A percentile compares a stretch with the other conserved stretches of the same genome.
Conservation (phyloP, 2,888 invertebrate species). For the Folsomia manolachei region DNA sequence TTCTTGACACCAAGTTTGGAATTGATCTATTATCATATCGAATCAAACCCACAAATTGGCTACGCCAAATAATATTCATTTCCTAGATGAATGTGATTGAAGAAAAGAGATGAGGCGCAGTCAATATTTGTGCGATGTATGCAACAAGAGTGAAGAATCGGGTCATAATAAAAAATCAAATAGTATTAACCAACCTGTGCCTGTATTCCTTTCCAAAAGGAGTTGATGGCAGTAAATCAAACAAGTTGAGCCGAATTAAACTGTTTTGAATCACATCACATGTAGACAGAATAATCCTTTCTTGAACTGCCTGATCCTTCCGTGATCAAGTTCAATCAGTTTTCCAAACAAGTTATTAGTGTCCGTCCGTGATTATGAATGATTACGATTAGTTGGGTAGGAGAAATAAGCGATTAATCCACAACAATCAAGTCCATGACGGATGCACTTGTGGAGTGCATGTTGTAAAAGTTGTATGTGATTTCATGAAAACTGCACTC, state of each 20-base stretch:
- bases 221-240: not conserved
- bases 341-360: not conserved
- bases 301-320: not conserved
- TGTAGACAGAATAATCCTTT: no score
- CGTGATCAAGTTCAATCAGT: constrained; percentile 4
- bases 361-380: no score
- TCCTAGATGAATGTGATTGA: no score
- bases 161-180: not conserved
- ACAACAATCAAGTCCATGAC: not conserved
- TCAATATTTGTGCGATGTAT: not conserved
- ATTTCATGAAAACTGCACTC: not conserved
- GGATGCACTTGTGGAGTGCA: not conserved
- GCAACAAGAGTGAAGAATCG: not conserved
- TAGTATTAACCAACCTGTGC: not conserved
- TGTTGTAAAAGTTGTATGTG: not conserved
- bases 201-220: not conserved
- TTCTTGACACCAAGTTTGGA: constrained; percentile 4
- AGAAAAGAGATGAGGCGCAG: no score
- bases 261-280: no score
- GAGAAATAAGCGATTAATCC: not conserved
- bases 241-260: no score
- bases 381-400: not conserved
- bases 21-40: not conserved
- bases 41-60: not conserved
- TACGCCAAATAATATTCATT: not conserved